Evolutionary conservation across 2,888 invertebrate species (phyloP).

Genomic region (Amiota communis): DNA sequence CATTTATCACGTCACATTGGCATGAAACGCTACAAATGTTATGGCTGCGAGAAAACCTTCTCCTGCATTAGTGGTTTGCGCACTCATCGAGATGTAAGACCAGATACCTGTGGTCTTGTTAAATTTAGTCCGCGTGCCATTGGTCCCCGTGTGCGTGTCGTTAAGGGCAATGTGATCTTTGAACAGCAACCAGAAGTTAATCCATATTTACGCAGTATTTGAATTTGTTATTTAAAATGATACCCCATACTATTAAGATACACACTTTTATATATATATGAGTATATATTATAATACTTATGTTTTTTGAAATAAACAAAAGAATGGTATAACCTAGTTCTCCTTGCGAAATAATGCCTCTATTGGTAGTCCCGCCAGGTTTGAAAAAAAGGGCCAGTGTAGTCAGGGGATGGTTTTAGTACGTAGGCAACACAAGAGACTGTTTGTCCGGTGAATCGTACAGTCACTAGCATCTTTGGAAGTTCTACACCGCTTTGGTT

Average conservation of each 20-base stretch:
- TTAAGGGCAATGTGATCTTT: constrained; percentile 67
- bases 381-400: too few relatives aligned
- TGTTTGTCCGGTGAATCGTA: too few relatives aligned
- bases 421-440: too few relatives aligned
- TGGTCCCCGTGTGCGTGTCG: constrained; percentile 70
- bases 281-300: constrained; percentile 28
- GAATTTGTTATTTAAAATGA: too few relatives aligned
- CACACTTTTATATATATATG: too few relatives aligned
- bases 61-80: constrained; percentile 70
- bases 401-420: too few relatives aligned
- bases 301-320: constrained; percentile 40
- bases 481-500: too few relatives aligned
- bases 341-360: too few relatives aligned
- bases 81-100: constrained; percentile 66
- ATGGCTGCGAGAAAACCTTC: constrained; percentile 67
- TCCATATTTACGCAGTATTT: constrained; percentile 64
- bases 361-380: too few relatives aligned
- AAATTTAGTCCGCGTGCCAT: constrained; percentile 69
- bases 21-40: constrained; percentile 71
- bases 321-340: too few relatives aligned
- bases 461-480: too few relatives aligned
- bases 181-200: constrained; percentile 68
- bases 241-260: too few relatives aligned
- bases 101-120: constrained; percentile 66
- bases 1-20: constrained; percentile 71